Percentiles rank a stretch among this genome's conserved stretches.
Conservation (phyloP, 2,888 invertebrate species). For the Norana najaformis region DNA sequence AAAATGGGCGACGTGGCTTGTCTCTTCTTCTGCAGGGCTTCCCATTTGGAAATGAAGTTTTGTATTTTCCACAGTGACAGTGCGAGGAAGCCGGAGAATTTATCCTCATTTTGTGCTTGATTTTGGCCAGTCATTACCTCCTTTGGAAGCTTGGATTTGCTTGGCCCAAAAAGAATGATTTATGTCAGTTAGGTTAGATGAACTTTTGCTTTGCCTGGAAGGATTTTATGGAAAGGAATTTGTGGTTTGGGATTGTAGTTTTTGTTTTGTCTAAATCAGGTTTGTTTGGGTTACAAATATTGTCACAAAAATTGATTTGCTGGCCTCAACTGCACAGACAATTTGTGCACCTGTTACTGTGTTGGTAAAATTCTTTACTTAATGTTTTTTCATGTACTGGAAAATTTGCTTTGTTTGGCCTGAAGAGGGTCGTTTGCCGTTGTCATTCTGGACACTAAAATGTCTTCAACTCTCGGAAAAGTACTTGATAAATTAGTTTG, state of each 20-base stretch:
- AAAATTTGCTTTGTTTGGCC: not conserved
- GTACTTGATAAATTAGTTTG: not conserved
- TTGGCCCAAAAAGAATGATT: not conserved
- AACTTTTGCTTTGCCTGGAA: not conserved
- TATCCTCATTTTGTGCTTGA: not conserved
- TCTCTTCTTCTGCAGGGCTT: not conserved
- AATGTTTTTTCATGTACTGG: constrained; percentile 2
- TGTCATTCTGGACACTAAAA: not conserved
- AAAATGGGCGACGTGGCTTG: not conserved
- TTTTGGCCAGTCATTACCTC: constrained; percentile 2
- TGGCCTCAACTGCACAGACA: constrained; percentile 13
- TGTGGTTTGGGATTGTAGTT: not conserved
- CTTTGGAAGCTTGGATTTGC: not conserved
- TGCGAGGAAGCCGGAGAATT: not conserved
- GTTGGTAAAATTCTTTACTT: not conserved
- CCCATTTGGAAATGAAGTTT: not conserved
- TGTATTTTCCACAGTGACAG: not conserved
- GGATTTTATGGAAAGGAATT: not conserved
- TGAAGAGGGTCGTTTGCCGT: not conserved
- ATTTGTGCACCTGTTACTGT: not conserved
- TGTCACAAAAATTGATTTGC: not conserved
- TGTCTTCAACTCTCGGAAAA: not conserved
- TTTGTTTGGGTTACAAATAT: not conserved
- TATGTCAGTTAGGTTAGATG: not conserved
- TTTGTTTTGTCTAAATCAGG: not conserved